Evolutionary conservation across 2,113 vertebrate genomes (phyloP), one percentile per base, ranked within the genome.

Genomic region (Uria aalge): DNA sequence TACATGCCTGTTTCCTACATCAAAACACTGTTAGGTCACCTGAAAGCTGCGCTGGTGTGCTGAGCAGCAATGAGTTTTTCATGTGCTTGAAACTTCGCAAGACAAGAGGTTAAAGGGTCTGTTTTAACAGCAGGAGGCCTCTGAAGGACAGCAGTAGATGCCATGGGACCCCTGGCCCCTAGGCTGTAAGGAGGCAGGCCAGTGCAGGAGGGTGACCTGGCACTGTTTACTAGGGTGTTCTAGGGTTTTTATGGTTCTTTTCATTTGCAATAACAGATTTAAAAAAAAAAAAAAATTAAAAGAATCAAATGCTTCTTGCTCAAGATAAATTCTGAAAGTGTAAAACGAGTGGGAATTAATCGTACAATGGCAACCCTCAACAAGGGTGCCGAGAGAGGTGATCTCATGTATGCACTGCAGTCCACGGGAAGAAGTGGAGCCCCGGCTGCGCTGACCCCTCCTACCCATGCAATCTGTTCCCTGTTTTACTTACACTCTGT

Each of bases 381-480:
- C 15, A 78, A 5, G 6, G 4, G 2, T 73, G 36, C 15, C 3
- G 5, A 50, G 36, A 56, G 8, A 23, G 12, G 22, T 7, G 22
- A 34, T 32, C 9, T 80, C 22, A 24, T 3, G 5, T 38, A 47
- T 0, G 1, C 1, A 0, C 29, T 76, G 24, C n/a, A 73, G 40
- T 56, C 8, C 40, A 29, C 8, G 30, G 52, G 11, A 71, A 20
- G 22, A 57, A 59, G 19, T 38, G 18, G 22, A 72, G 21, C 12
- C 15, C 18, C 4, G 9, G 13, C 45, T 40, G 30, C 0, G 1
- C 19, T 45, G n/a, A 22, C 3, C 4, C 3, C 22, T 4, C 1
- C 26, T 18, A 7, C 6, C 6, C 55, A 60, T n/a, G 22, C 6
- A 50, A 24, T 38, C 15, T 27, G 6, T 68, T 86, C 19, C 9